Base-by-base conservation (phyloP, 2,888 invertebrate species). In the Trichopria drosophilae region DNA sequence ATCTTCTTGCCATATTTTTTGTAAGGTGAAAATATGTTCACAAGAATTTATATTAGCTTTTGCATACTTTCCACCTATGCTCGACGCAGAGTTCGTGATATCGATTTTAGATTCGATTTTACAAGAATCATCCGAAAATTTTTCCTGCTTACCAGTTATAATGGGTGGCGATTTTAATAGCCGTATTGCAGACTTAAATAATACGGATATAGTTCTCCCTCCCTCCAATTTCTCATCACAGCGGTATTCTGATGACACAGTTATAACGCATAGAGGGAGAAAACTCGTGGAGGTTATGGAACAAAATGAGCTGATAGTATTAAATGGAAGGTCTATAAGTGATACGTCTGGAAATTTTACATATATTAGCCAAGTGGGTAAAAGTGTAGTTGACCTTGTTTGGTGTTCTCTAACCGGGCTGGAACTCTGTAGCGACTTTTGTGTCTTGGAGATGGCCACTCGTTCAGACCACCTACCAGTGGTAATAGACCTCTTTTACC, bases 401-500 rank as follows among this genome's bases (percentile, higher is more conserved):
- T 32, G 32, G 32, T 12, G 6, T 9, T 6, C 10, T 9, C 12
- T 32, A 6, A 32, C 6, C 6, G 32, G 6, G 6, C 6, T 32
- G 13, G 12, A 32, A 6, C 6, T 9, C 6, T n/a, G 10, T n/a
- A 32, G 6, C 10, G 12, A 32, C 12, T 12, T 32, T 6, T n/a
- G 13, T 6, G 32, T 32, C 6, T 12, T 12, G 9, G 32, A 32
- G 6, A 32, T 32, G 6, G 12, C 7, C 10, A 9, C 12, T 6
- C n/a, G n/a, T n/a, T 32, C 32, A 12, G 32, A 32, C 32, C 32
- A 32, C 12, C 12, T 32, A 12, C 32, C 32, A 9, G 13, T 32
- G 6, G 9, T 32, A 32, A 6, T 32, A n/a, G n/a, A n/a, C n/a
- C n/a, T n/a, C n/a, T n/a, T n/a, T n/a, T n/a, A n/a, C n/a, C n/a